These are phyloP conservation scores for Gasteruption jaculator DNA, from an alignment of 2,888 invertebrate genomes.

Conservation along the genomic window DNA sequence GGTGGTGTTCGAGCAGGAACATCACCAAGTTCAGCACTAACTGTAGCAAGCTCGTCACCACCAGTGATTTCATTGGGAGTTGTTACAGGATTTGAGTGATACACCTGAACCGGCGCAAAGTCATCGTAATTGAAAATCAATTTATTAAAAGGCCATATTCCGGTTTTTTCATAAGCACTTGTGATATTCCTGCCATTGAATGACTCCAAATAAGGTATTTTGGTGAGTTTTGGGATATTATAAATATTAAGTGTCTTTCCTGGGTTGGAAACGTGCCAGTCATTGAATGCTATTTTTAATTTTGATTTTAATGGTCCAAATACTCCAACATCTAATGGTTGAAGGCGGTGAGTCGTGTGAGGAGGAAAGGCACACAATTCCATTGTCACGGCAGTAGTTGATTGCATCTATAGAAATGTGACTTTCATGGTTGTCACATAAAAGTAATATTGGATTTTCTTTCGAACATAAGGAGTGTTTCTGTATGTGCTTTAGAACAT, in stretches of 20 bases:
- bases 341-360: slow-evolving; percentile 40
- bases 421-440: slow-evolving; percentile 36
- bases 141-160: slow-evolving; percentile 35
- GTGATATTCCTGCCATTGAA: slow-evolving; percentile 39
- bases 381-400: slow-evolving; percentile 38
- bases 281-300: slow-evolving; percentile 34
- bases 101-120: slow-evolving; percentile 16
- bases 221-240: slow-evolving; percentile 33
- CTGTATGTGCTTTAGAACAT: slow-evolving; percentile 30
- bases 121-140: slow-evolving; percentile 30
- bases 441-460: slow-evolving; percentile 27
- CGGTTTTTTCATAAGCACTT: slow-evolving; percentile 35
- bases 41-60: too few species aligned
- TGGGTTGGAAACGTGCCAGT: slow-evolving; percentile 31
- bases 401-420: slow-evolving; percentile 35
- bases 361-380: slow-evolving; percentile 32
- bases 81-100: too few species aligned
- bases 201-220: slow-evolving; percentile 31
- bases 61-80: too few species aligned
- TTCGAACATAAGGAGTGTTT: slow-evolving; percentile 19
- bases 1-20: too few species aligned
- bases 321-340: slow-evolving; percentile 40
- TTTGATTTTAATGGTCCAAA: slow-evolving; percentile 35
- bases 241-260: slow-evolving; percentile 38
- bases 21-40: too few species aligned